Evolutionary conservation across 2,888 invertebrate species (phyloP), one percentile per base, ranked within the genome.

Genomic region (Acholoe squamosa): DNA sequence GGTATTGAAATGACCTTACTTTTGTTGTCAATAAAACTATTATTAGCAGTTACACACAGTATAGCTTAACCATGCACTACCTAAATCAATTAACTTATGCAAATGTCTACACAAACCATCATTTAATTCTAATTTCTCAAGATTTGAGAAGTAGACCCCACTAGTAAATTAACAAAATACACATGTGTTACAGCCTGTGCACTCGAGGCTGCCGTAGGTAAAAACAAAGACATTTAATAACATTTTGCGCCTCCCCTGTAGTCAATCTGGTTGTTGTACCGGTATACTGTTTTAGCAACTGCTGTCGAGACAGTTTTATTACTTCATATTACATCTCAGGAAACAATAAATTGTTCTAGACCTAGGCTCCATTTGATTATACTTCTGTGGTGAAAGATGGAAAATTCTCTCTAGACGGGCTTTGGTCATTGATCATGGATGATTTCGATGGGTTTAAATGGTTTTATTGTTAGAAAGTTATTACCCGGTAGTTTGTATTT

Each of bases 301-400:
- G 43, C 3, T 43, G 25, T 76, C 16, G 31, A 28, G 14, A 5
- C 61, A 61, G n/a, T n/a, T 61, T 61, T 3, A 3, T 61, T 61
- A 61, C n/a, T 61, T 61, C 61, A 61, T 61, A 3, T 3, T 19
- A 61, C 19, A 43, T 3, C 61, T 61, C 14, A 1, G 14, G n/a
- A 61, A 61, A 77, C 77, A 12, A 77, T 77, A 19, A 34, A 77
- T 77, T 77, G 77, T 77, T 77, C 31, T 3, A 77, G 43, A 3
- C 10, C 31, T 3, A 77, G 43, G 5, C 10, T 10, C 43, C 43
- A 43, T 43, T 43, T 43, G 43, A 43, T 7, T 43, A 43, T 10
- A 10, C 28, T n/a, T 12, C 28, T 25, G 77, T 25, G 33, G 33
- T 77, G 77, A 28, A 33, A 33, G 77, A 77, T 25, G n/a, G n/a